Evolutionary conservation across 2,888 invertebrate genomes (phyloP), one percentile per base, ranked within the genome.

Genomic region (Deilephila porcellus): DNA sequence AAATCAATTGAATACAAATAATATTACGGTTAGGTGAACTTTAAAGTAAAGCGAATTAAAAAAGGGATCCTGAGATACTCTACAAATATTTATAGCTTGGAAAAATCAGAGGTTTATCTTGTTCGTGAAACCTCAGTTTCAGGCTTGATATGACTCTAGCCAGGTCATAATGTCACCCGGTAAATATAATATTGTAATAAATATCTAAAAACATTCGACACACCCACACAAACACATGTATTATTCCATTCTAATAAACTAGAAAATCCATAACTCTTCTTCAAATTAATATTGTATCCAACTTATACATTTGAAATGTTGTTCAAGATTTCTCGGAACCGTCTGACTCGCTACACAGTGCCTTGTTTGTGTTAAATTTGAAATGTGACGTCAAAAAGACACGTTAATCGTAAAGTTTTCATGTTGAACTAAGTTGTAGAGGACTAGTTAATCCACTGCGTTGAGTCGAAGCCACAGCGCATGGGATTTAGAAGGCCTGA

Each of bases 401-500:
- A 78, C 71, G 80, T 80, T 86, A 86, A 85, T 85, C 80, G 82
- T 80, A 74, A 83, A 86, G 83, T 86, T 87, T 85, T 76, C 83
- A 84, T 67, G 67, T 67, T 67, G 17, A 52, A 67, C 52, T 25
- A 17, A 67, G 82, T 84, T 85, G 77, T 80, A 83, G 80, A 81
- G 85, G 84, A 86, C 85, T 79, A 81, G 86, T 85, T 91, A 92
- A 93, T 91, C 91, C 87, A 81, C 52, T 75, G 76, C 81, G 81
- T 79, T 80, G 83, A 81, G 87, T 84, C 88, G 88, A 90, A 88
- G 90, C 85, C 82, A 84, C 84, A 82, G 83, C 52, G 67, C 67
- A 52, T 1, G 37, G 0, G 14, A 0, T 25, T 17, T 25, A 67
- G 67, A 67, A 67, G 45, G 52, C 25, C 29, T 29, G 17, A 52